A percentile compares a stretch with the other conserved stretches of the same genome.
Evolutionary conservation across 2,113 vertebrate species (phyloP).

Genomic region (Candoia aspera): DNA sequence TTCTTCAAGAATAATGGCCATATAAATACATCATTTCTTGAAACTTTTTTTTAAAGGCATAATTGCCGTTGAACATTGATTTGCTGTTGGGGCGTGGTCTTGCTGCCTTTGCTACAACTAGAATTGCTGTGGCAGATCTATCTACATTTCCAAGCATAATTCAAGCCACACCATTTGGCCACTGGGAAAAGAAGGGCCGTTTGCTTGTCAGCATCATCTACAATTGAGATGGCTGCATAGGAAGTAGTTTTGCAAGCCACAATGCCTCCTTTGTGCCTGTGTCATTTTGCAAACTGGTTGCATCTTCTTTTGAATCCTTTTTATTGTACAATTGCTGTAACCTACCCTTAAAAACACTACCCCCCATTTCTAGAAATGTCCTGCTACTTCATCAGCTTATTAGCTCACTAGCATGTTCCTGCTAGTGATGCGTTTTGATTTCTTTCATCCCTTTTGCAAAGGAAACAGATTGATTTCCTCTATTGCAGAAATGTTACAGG

Average conservation of each 20-base stretch:
- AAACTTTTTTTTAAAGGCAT: neutral
- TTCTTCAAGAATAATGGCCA: neutral
- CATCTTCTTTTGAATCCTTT: neutral
- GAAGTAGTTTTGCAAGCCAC: neutral
- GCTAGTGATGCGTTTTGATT: neutral
- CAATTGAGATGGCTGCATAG: neutral
- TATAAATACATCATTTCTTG: neutral
- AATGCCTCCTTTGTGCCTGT: neutral
- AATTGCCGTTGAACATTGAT: neutral
- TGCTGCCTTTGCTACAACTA: neutral
- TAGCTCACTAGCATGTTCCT: neutral
- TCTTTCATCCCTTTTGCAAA: neutral
- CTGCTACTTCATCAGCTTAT: neutral
- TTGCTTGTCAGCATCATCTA: neutral
- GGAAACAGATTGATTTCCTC: neutral
- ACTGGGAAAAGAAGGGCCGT: too few relatives aligned
- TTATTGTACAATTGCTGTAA: neutral
- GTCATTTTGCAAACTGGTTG: neutral
- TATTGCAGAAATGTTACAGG: neutral
- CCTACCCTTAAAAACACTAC: neutral
- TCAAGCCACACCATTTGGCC: neutral
- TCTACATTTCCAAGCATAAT: neutral
- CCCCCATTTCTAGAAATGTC: neutral
- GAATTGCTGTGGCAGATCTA: neutral
- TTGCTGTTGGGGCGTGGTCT: neutral